phyloP scores from a whole-genome alignment of 2,113 vertebrate genomes.

The Elaphurus davidianus region DNA sequence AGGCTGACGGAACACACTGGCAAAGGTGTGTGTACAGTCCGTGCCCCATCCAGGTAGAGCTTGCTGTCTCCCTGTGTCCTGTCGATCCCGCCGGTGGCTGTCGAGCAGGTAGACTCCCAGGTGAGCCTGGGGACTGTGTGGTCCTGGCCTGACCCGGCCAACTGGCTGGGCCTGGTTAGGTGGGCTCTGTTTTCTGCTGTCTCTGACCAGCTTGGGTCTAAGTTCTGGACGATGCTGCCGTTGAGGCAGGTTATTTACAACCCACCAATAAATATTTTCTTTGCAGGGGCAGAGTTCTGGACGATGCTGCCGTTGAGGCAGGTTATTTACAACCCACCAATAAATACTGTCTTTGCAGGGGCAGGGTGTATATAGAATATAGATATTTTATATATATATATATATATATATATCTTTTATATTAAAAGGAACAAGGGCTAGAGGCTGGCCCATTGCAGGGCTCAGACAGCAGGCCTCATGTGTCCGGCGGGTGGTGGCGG shows the following conservation, averaged over 20 bases:
- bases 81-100: neutral
- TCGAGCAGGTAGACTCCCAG: slow-evolving; percentile 8
- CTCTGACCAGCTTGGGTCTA: slow-evolving; percentile 17
- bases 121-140: slow-evolving; percentile 3
- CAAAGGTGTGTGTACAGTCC: neutral
- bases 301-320: slow-evolving; percentile 14
- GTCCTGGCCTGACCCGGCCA: slow-evolving; percentile 3
- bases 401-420: slow-evolving; percentile 86
- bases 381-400: slow-evolving; percentile 72
- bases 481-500: slow-evolving; percentile 91
- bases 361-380: slow-evolving; percentile 61
- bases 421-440: slow-evolving; percentile 83
- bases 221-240: neutral
- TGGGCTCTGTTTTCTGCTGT: neutral
- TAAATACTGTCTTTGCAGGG: slow-evolving; percentile 88
- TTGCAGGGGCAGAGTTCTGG: slow-evolving; percentile 57
- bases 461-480: slow-evolving; percentile 86
- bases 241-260: slow-evolving; percentile 86
- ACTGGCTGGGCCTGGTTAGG: neutral
- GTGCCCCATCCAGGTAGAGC: neutral
- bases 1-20: neutral
- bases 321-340: slow-evolving; percentile 93
- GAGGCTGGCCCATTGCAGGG: slow-evolving; percentile 67
- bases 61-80: neutral
- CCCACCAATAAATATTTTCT: slow-evolving; percentile 93